phyloP scores from a whole-genome alignment of 2,888 invertebrate species.

The Drosophila colorata region DNA sequence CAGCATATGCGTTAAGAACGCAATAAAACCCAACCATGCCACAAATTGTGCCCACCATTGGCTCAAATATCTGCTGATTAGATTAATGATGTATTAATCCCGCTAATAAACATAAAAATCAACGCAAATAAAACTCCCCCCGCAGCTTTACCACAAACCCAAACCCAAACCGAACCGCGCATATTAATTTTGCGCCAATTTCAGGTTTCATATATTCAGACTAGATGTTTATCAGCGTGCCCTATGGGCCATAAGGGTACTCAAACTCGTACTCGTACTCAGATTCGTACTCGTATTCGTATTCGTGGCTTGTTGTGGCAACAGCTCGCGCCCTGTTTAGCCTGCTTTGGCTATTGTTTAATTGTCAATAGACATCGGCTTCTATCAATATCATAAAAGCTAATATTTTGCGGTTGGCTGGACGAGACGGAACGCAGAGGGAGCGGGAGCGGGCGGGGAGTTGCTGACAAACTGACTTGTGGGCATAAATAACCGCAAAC shows the following conservation, averaged over 20 bases:
- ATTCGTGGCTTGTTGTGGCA: conserved; percentile 49
- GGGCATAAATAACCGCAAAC: conserved; percentile 63
- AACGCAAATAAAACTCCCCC: conserved; percentile 63
- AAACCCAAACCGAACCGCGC: conserved; percentile 24
- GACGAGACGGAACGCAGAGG: conserved; percentile 26
- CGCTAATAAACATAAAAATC: conserved; percentile 80
- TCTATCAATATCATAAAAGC: conserved; percentile 83
- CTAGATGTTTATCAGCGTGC: conserved; percentile 50
- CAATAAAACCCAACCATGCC: conserved; percentile 23
- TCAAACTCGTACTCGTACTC: conserved; percentile 5
- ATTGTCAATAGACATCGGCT: conserved; percentile 84
- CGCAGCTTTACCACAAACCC: not conserved
- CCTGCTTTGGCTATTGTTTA: conserved; percentile 73
- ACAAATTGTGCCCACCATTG: conserved; percentile 11
- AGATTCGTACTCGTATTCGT: conserved; percentile 15
- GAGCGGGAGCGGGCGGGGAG: not conserved
- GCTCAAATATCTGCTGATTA: conserved; percentile 73
- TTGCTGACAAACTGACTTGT: conserved; percentile 58
- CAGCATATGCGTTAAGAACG: conserved; percentile 62
- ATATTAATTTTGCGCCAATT: conserved; percentile 66
- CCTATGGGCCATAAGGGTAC: conserved; percentile 26
- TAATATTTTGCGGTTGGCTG: conserved; percentile 83
- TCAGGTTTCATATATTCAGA: conserved; percentile 21
- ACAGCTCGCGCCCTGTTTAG: conserved; percentile 48
- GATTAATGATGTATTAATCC: conserved; percentile 80